phyloP scores from a whole-genome alignment of 2,888 invertebrate species.

The Ypsolopha sequella region DNA sequence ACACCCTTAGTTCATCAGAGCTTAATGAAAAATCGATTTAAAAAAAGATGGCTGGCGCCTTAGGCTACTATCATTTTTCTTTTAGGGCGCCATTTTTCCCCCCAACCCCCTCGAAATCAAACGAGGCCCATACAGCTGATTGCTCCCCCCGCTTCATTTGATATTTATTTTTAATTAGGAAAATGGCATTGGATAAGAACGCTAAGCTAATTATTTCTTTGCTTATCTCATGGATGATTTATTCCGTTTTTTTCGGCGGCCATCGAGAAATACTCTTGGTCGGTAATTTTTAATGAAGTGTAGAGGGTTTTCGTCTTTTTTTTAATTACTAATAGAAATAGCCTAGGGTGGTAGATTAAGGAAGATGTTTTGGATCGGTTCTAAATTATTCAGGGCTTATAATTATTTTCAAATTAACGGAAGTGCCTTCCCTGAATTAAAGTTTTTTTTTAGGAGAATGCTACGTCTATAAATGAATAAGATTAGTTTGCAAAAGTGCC shows the following conservation, averaged over 20 bases:
- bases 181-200: constrained; percentile 30
- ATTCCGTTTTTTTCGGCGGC: constrained; percentile 19
- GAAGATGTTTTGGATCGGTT: neutral
- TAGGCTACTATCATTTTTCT: constrained; percentile 13
- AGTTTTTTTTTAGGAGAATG: no score
- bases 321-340: constrained; percentile 4
- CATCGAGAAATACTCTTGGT: constrained; percentile 6
- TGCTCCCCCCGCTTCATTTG: constrained; percentile 35
- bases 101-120: neutral
- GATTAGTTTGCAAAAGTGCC: neutral
- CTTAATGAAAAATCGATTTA: constrained; percentile 44
- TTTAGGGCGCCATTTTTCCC: constrained; percentile 7
- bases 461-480: no score
- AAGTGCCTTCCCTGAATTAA: no score
- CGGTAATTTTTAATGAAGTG: constrained; percentile 8
- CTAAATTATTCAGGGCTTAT: no score
- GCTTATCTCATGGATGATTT: constrained; percentile 62
- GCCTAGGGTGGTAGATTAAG: neutral
- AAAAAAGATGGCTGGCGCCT: constrained; percentile 19
- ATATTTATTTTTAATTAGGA: constrained; percentile 68
- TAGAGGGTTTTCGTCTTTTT: neutral
- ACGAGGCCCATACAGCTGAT: constrained; percentile 25
- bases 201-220: constrained; percentile 53
- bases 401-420: no score
- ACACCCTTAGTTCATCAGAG: constrained; percentile 30